A percentile compares a stretch with the other conserved stretches of the same genome.
Evolutionary conservation across 23 tunicate genomes (phyloP).

Genomic region (Ascidia mentula): DNA sequence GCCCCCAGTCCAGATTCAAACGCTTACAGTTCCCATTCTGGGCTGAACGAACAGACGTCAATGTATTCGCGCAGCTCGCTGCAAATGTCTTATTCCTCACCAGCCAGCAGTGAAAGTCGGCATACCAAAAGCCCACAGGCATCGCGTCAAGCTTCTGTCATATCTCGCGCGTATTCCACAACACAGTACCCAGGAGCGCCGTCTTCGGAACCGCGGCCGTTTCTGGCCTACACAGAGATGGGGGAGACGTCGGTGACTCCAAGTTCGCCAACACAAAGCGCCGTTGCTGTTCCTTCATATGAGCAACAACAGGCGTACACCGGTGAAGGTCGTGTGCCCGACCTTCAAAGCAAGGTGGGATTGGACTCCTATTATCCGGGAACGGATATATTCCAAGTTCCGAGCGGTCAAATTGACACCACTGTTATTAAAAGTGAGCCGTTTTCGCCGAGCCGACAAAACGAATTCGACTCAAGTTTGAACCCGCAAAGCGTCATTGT

Average conservation of each 20-base stretch:
- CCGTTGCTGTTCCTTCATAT: not conserved
- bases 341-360: not conserved
- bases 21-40: not conserved
- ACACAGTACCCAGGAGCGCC: not conserved
- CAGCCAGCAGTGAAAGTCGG: slow-evolving; percentile 11
- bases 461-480: not conserved
- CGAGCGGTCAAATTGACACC: not conserved
- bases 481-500: not conserved
- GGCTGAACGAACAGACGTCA: not conserved
- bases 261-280: not conserved
- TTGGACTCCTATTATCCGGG: not conserved
- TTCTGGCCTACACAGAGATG: not conserved
- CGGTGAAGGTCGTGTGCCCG: not conserved
- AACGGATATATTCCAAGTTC: not conserved
- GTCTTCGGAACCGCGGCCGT: not conserved
- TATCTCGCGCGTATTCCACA: not conserved
- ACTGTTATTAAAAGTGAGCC: slow-evolving; percentile 11
- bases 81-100: slow-evolving; percentile 15
- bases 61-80: not conserved
- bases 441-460: slow-evolving; percentile 13
- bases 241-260: not conserved
- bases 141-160: not conserved
- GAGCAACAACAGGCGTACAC: not conserved
- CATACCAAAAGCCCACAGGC: slow-evolving; percentile 12
- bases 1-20: not conserved